Evolutionary conservation across 2,888 invertebrate genomes (phyloP).

Genomic region (Meta bourneti): DNA sequence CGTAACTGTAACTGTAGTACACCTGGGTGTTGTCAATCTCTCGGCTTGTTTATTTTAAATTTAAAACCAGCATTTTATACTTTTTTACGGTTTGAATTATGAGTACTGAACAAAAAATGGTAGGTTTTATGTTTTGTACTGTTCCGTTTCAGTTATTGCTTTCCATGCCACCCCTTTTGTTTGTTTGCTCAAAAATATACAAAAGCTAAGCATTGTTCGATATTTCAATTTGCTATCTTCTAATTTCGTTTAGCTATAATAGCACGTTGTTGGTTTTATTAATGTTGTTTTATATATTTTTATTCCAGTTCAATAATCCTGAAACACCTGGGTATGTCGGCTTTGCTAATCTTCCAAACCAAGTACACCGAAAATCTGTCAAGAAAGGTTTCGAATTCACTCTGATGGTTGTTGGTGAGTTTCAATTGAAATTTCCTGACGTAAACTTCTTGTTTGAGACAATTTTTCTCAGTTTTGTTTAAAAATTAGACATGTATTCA

Average conservation of each 20-base stretch:
- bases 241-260: background rate
- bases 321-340: constrained; percentile 87
- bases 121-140: background rate
- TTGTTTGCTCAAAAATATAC: background rate
- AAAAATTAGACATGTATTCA: too few relatives aligned
- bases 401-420: constrained; percentile 92
- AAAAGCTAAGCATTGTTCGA: background rate
- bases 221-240: background rate
- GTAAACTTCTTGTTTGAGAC: background rate
- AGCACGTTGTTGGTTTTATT: too few relatives aligned
- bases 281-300: background rate
- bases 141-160: background rate
- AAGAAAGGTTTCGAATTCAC: constrained; percentile 99
- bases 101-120: constrained; percentile 53
- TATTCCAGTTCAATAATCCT: constrained; percentile 81
- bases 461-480: background rate
- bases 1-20: constrained; percentile 45
- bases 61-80: background rate
- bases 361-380: constrained; percentile 97
- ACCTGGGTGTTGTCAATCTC: constrained; percentile 65
- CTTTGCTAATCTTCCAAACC: constrained; percentile 97
- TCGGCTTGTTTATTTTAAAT: constrained; percentile 42
- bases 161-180: background rate
- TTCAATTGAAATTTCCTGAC: background rate
- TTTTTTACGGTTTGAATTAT: constrained; percentile 1